Percentiles rank a stretch among this genome's conserved stretches.
These are phyloP conservation scores for Tenualosa ilisha DNA, from an alignment of 2,797 vertebrate species.

Conservation along the genomic window DNA sequence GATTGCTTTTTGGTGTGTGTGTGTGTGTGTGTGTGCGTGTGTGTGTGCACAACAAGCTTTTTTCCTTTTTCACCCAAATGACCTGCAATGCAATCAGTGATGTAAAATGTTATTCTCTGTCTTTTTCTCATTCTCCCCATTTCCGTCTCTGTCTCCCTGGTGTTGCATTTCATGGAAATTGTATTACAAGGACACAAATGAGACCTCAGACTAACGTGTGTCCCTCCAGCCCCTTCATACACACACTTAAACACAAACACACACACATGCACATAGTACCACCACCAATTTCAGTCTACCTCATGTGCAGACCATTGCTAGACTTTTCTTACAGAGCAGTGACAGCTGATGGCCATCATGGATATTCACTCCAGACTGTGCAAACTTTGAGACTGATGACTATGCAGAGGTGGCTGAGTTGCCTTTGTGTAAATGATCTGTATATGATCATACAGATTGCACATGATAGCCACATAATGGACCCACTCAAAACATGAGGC, in stretches of 20 bases:
- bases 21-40: constrained; percentile 20
- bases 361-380: background rate
- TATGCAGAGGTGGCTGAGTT: constrained; percentile 36
- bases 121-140: constrained; percentile 4
- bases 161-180: constrained; percentile 39
- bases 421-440: background rate
- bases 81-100: background rate
- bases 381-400: too few species aligned
- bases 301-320: background rate
- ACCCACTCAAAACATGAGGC: constrained; percentile 65
- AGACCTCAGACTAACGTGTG: background rate
- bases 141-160: constrained; percentile 25
- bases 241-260: background rate
- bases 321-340: background rate
- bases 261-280: background rate
- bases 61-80: background rate
- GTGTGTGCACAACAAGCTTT: background rate
- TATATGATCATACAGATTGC: background rate
- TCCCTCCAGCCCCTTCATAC: background rate
- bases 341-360: too few species aligned
- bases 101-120: background rate
- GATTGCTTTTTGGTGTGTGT: background rate
- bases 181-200: constrained; percentile 21
- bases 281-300: background rate
- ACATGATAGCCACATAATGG: constrained; percentile 65